Evolutionary conservation across 2,888 invertebrate species (phyloP).

Genomic region (Macrosiphum euphorbiae): DNA sequence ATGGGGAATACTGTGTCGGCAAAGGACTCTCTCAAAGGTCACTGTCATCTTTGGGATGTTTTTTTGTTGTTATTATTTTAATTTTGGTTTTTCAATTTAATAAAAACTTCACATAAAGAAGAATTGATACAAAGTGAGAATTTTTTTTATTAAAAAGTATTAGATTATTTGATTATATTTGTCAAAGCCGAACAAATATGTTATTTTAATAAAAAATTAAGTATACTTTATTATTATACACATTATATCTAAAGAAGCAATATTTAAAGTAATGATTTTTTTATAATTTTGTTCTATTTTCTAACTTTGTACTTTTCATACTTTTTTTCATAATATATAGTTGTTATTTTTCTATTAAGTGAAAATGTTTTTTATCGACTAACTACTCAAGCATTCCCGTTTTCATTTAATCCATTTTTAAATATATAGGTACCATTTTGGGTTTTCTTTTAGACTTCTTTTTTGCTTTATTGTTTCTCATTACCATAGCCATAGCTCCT

Average conservation of each 20-base stretch:
- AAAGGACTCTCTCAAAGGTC: constrained; percentile 39
- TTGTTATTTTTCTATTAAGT: neutral
- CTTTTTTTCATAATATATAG: neutral
- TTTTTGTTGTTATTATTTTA: constrained; percentile 1
- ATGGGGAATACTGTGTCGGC: constrained; percentile 38
- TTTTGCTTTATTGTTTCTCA: neutral
- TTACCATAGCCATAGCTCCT: neutral
- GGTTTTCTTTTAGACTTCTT: neutral
- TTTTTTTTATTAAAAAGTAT: neutral
- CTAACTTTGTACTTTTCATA: neutral
- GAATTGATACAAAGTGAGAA: neutral
- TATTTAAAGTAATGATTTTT: neutral
- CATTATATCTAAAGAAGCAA: neutral
- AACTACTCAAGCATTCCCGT: neutral
- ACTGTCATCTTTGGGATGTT: neutral
- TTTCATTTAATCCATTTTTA: too few species aligned
- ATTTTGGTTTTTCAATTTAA: constrained; percentile 44
- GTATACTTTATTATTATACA: neutral
- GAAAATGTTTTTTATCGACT: neutral
- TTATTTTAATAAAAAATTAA: neutral
- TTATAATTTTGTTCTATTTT: neutral
- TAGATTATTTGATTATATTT: neutral
- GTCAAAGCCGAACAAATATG: neutral
- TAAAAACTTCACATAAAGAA: constrained; percentile 19
- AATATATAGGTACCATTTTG: too few species aligned